phyloP scores from a whole-genome alignment of 2,797 vertebrate genomes.

The Epinephelus awoara region DNA sequence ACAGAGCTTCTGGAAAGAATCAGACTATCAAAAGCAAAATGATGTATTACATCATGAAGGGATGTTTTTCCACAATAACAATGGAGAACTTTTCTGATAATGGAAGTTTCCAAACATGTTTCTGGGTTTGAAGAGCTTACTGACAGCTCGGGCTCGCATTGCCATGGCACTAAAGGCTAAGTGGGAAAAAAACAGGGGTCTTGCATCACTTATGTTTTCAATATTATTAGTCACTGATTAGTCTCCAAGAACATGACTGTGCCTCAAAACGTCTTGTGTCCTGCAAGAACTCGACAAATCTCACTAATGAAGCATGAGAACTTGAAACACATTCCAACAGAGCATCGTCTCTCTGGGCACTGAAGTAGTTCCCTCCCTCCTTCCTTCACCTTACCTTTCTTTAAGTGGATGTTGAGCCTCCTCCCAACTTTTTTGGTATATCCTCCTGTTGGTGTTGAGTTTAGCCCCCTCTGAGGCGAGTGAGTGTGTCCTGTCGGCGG shows the following conservation, averaged over 20 bases:
- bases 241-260: no score
- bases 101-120: neutral
- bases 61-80: neutral
- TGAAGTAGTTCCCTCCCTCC: neutral
- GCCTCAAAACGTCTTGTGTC: no score
- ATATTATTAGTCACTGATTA: no score
- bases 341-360: neutral
- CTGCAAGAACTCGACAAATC: no score
- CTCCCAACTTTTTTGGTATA: constrained; percentile 92
- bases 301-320: no score
- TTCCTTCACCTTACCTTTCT: constrained; percentile 89
- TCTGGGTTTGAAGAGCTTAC: neutral
- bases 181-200: no score
- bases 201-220: no score
- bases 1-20: constrained; percentile 26
- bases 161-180: neutral
- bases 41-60: constrained; percentile 14
- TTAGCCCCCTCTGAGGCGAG: constrained; percentile 86
- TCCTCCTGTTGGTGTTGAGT: constrained; percentile 80
- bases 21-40: constrained; percentile 23
- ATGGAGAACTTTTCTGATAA: neutral
- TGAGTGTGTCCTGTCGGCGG: constrained; percentile 87
- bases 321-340: no score
- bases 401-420: constrained; percentile 92
- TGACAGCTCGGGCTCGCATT: neutral